phyloP scores from a whole-genome alignment of 2,888 invertebrate genomes.

The Amblyjoppa proteus region DNA sequence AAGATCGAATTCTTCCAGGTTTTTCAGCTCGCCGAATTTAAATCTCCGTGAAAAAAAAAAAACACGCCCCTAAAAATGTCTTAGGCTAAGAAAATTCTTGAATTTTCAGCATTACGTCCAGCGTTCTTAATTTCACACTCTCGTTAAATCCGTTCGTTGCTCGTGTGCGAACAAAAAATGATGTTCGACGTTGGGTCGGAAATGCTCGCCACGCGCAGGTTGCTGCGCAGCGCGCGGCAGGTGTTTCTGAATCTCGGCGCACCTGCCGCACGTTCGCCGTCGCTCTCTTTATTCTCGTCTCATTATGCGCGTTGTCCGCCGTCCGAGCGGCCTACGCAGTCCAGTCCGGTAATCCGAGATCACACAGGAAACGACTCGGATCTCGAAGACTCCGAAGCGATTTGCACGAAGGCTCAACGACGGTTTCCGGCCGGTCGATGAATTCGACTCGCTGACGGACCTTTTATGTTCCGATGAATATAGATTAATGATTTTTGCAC shows the following conservation, averaged over 20 bases:
- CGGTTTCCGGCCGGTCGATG: background rate
- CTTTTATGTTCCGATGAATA: background rate
- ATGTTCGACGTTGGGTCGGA: conserved; percentile 12
- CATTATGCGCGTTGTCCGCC: conserved; percentile 44
- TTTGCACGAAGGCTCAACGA: conserved; percentile 16
- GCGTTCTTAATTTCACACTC: conserved; percentile 5
- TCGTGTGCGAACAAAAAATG: background rate
- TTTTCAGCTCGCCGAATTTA: conserved; percentile 46
- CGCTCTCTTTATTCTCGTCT: conserved; percentile 57
- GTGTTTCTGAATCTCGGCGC: conserved; percentile 65
- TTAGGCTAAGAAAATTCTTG: conserved; percentile 44
- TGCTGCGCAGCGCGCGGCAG: conserved; percentile 54
- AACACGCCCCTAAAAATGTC: background rate
- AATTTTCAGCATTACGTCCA: conserved; percentile 43
- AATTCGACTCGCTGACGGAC: background rate
- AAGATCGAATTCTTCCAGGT: conserved; percentile 39
- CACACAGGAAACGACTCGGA: conserved; percentile 28
- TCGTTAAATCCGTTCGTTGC: conserved; percentile 15
- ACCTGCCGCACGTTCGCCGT: conserved; percentile 64
- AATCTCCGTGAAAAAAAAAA: background rate
- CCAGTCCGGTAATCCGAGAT: conserved; percentile 1
- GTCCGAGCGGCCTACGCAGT: conserved; percentile 17
- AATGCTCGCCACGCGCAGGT: conserved; percentile 24
- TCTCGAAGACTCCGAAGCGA: conserved; percentile 34
- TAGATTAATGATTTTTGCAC: background rate